Evolutionary conservation across 2,888 invertebrate species (phyloP).

Genomic region (Neria commutata): DNA sequence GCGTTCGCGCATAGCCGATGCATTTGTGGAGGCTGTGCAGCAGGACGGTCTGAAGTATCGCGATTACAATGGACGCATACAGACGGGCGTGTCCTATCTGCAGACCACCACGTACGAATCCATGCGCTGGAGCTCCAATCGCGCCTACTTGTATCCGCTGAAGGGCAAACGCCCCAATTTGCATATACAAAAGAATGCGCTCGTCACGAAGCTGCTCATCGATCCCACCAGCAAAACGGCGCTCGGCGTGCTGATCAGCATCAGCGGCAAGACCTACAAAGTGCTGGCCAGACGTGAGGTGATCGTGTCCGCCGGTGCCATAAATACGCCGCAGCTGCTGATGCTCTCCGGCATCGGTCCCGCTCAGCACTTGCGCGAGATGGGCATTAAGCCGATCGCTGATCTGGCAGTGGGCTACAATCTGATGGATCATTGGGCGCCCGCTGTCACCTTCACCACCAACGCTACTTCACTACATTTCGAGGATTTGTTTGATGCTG

Average conservation of each 20-base stretch:
- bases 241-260: conserved; percentile 66
- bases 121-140: conserved; percentile 66
- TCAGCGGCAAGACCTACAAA: conserved; percentile 59
- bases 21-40: conserved; percentile 69
- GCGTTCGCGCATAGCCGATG: conserved; percentile 66
- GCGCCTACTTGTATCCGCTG: conserved; percentile 67
- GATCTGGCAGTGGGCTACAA: conserved; percentile 70
- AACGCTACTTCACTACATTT: conserved; percentile 54
- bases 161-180: conserved; percentile 64
- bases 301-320: conserved; percentile 76
- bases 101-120: conserved; percentile 68
- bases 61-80: conserved; percentile 71
- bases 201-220: conserved; percentile 66
- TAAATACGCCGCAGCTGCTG: conserved; percentile 81
- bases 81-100: conserved; percentile 68
- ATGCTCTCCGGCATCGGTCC: conserved; percentile 79
- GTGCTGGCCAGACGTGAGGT: conserved; percentile 71
- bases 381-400: conserved; percentile 66
- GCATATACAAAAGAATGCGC: conserved; percentile 64
- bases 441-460: conserved; percentile 70
- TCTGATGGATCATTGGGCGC: conserved; percentile 70
- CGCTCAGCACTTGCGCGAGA: conserved; percentile 64
- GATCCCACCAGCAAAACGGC: conserved; percentile 63
- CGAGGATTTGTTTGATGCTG: conserved; percentile 32
- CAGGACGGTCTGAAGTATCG: conserved; percentile 68